Percentiles rank a stretch among this genome's conserved stretches.
These are phyloP conservation scores for Entomyzon cyanotis DNA, from an alignment of 2,113 vertebrate species.

Conservation along the genomic window DNA sequence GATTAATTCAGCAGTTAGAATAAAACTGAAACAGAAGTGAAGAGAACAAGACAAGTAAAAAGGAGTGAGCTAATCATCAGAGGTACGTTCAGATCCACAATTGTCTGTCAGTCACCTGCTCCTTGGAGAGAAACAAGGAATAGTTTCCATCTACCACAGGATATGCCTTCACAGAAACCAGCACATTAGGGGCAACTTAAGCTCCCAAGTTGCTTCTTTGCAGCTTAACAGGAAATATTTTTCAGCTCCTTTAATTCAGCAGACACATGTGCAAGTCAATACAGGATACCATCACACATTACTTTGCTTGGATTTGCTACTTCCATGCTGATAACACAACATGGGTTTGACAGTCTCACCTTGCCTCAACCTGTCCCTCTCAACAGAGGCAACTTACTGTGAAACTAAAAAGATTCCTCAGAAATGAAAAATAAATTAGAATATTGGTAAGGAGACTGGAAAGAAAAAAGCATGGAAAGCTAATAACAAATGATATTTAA, in stretches of 20 bases:
- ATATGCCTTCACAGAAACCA: not conserved
- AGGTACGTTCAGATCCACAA: not conserved
- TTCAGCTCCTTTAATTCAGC: not conserved
- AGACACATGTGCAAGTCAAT: not conserved
- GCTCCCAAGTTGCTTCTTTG: not conserved
- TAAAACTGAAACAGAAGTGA: not conserved
- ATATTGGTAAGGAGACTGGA: not conserved
- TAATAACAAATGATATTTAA: not conserved
- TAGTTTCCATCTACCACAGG: not conserved
- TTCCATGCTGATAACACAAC: not conserved
- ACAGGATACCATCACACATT: not conserved
- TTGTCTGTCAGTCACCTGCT: not conserved
- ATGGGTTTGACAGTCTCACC: not conserved
- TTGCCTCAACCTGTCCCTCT: not conserved
- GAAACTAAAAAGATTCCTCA: not conserved
- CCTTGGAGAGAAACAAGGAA: not conserved
- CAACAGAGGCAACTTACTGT: not conserved
- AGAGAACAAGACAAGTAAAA: not conserved
- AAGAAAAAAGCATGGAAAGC: not conserved
- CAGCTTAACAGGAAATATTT: not conserved
- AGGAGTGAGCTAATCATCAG: not conserved
- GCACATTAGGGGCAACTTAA: not conserved
- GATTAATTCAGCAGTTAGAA: not conserved
- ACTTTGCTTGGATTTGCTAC: not conserved
- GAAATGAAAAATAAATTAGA: not conserved